phyloP scores from a whole-genome alignment of 2,113 vertebrate genomes.

The Lepisosteus osseus region DNA sequence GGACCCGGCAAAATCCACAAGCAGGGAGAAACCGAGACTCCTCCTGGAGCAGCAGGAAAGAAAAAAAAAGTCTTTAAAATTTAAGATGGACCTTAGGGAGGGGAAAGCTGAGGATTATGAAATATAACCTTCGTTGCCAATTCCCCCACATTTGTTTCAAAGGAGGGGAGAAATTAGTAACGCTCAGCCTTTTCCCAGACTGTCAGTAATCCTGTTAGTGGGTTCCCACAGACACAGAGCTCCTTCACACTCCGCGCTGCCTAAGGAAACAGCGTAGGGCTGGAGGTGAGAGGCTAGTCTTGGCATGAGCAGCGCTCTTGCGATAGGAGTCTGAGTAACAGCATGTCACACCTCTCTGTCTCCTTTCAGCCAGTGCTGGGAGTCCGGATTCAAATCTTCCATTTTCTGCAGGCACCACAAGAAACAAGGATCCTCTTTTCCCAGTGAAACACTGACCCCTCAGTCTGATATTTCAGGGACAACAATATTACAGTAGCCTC shows the following conservation, averaged over 20 bases:
- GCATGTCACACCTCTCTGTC: conserved; percentile 1
- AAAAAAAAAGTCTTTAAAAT: background rate
- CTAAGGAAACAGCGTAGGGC: background rate
- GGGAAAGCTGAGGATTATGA: background rate
- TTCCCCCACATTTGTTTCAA: background rate
- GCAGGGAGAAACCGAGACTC: too few species aligned
- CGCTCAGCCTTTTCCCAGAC: background rate
- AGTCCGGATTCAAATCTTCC: background rate
- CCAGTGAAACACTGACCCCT: background rate
- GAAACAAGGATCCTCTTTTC: background rate
- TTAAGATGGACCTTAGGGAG: background rate
- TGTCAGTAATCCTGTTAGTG: conserved; percentile 11
- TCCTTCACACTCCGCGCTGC: background rate
- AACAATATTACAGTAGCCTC: too few species aligned
- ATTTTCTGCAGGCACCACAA: background rate
- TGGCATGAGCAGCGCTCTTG: background rate
- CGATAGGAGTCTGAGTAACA: background rate
- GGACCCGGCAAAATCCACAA: too few species aligned
- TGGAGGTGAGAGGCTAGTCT: background rate
- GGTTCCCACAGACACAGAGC: background rate
- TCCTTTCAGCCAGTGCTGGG: background rate
- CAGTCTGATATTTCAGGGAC: background rate
- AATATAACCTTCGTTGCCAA: background rate
- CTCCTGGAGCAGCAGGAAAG: too few species aligned
- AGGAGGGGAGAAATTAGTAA: conserved; percentile 10